Conservation (phyloP, 2,797 vertebrate genomes). For the Argentina silus region DNA sequence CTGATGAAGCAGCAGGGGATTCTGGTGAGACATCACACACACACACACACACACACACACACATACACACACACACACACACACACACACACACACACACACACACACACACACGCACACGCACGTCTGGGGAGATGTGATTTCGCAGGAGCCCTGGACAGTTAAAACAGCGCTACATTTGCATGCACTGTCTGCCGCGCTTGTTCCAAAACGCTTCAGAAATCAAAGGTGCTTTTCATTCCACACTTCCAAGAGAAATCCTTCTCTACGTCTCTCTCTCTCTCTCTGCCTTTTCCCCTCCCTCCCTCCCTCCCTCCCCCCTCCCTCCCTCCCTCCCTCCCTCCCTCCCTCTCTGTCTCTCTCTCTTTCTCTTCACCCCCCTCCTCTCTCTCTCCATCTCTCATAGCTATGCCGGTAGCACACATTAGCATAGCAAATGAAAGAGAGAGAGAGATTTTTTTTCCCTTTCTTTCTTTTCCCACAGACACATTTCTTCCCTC, state of each 20-base stretch:
- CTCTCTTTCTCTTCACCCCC: not conserved
- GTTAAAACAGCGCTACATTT: conserved; percentile 30
- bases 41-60: conserved; percentile 12
- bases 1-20: conserved; percentile 52
- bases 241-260: conserved; percentile 43
- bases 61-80: conserved; percentile 14
- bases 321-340: not conserved
- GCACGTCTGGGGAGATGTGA: conserved; percentile 35
- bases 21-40: conserved; percentile 42
- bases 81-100: conserved; percentile 16
- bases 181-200: conserved; percentile 22
- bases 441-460: not conserved
- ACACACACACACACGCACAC: conserved; percentile 14
- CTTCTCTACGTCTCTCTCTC: conserved; percentile 2
- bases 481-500: conserved; percentile 66
- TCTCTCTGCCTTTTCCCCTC: not conserved
- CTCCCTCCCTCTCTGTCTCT: conserved; percentile 1
- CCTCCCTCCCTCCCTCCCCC: not conserved
- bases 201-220: conserved; percentile 26
- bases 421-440: conserved; percentile 24
- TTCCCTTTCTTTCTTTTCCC: conserved; percentile 71
- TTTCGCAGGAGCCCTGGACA: conserved; percentile 40
- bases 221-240: conserved; percentile 55
- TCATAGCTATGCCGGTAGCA: conserved; percentile 15
- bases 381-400: conserved; percentile 7